These are phyloP conservation scores for Polydrusus pterygomalis DNA, from an alignment of 2,888 invertebrate species.

Conservation along the genomic window DNA sequence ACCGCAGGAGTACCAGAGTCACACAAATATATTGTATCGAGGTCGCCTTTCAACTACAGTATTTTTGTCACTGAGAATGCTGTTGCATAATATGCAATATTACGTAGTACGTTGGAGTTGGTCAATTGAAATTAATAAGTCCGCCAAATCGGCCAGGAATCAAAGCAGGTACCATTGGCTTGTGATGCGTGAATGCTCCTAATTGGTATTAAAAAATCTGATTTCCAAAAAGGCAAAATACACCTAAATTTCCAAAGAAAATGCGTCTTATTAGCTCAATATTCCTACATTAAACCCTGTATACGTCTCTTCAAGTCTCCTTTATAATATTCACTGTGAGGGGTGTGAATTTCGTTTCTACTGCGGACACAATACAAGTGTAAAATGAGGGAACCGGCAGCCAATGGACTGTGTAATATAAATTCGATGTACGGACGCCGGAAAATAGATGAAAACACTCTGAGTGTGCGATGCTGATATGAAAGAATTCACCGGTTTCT, in stretches of 20 bases:
- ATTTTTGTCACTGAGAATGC: too few species aligned
- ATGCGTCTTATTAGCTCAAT: constrained; percentile 8
- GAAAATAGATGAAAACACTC: constrained; percentile 51
- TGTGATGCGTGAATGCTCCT: too few species aligned
- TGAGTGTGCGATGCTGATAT: constrained; percentile 48
- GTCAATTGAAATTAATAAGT: too few species aligned
- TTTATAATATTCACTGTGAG: constrained; percentile 35
- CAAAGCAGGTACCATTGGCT: too few species aligned
- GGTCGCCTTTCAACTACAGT: too few species aligned
- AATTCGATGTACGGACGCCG: constrained; percentile 61
- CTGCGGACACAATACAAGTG: constrained; percentile 54
- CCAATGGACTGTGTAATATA: constrained; percentile 62
- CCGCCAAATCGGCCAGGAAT: too few species aligned
- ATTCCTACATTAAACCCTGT: constrained; percentile 6
- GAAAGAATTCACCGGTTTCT: constrained; percentile 35
- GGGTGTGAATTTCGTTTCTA: constrained; percentile 50
- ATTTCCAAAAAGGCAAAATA: too few species aligned
- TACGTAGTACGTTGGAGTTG: too few species aligned
- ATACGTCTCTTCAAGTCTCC: constrained; percentile 24
- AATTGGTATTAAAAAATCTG: too few species aligned
- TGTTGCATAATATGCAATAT: too few species aligned
- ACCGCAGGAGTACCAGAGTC: too few species aligned
- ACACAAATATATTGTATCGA: too few species aligned
- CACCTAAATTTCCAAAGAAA: not conserved
- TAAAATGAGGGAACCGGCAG: constrained; percentile 57